Percentiles rank a stretch among this genome's conserved stretches.
phyloP scores from a whole-genome alignment of 64 coral and sea anemone genomes.

The Pocillopora damicornis region DNA sequence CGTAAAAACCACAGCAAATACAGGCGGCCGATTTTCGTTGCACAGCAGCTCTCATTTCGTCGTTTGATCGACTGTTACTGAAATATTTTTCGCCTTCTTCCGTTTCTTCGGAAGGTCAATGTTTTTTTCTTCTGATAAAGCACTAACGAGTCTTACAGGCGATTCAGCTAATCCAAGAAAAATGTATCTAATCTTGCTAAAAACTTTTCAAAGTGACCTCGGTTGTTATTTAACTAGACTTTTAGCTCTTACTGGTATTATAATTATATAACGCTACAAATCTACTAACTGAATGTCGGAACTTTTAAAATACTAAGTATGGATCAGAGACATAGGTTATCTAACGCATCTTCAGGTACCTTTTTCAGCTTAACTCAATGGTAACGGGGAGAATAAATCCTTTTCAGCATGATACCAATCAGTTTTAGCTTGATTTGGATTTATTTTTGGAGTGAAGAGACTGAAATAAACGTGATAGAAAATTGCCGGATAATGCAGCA shows the following conservation, averaged over 20 bases:
- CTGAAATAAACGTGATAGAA: not conserved
- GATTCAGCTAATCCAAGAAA: not conserved
- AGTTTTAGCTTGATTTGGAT: not conserved
- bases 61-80: too few species aligned
- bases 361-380: not conserved
- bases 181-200: not conserved
- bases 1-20: too few species aligned
- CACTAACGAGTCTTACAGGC: not conserved
- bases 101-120: too few species aligned
- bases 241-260: not conserved
- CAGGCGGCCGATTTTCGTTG: too few species aligned
- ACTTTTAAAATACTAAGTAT: conserved; percentile 2
- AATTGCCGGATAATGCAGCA: too few species aligned
- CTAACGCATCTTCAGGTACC: not conserved
- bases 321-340: not conserved
- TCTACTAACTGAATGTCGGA: not conserved
- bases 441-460: not conserved
- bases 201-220: not conserved
- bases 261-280: conserved; percentile 8
- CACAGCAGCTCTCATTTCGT: too few species aligned
- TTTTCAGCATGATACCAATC: not conserved
- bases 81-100: too few species aligned
- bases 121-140: not conserved
- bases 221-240: not conserved
- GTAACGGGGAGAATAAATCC: not conserved